A percentile compares a stretch with the other conserved stretches of the same genome.
Evolutionary conservation across 2,888 invertebrate genomes (phyloP).

Genomic region (Pandemis corylana): DNA sequence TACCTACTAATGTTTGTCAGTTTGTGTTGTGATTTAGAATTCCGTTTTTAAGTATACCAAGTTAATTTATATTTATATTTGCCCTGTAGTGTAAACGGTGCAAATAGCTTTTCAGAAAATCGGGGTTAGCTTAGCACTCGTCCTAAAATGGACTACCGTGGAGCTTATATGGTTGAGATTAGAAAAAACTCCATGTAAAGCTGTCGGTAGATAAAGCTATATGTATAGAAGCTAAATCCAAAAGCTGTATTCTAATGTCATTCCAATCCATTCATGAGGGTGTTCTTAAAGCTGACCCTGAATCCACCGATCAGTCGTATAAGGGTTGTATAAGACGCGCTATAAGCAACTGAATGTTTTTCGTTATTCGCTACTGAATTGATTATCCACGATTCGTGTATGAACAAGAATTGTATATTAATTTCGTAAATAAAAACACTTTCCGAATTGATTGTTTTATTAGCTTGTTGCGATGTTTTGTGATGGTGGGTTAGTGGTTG

Average conservation of each 20-base stretch:
- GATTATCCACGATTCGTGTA: conserved; percentile 58
- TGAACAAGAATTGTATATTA: conserved; percentile 82
- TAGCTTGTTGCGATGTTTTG: conserved; percentile 39
- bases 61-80: not conserved
- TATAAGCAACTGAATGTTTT: conserved; percentile 51
- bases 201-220: not conserved
- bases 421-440: conserved; percentile 83
- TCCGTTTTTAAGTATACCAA: not conserved
- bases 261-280: not conserved
- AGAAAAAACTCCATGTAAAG: not conserved
- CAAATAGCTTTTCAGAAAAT: not conserved
- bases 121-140: not conserved
- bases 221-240: not conserved
- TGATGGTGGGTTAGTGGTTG: conserved; percentile 58
- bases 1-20: not conserved
- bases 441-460: conserved; percentile 62
- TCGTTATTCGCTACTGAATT: conserved; percentile 35
- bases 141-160: not conserved
- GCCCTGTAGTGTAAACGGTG: not conserved
- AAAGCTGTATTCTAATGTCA: not conserved
- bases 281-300: not conserved
- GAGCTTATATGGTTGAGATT: conserved; percentile 9
- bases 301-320: conserved; percentile 17
- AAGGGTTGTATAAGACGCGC: conserved; percentile 52
- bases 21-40: not conserved